A percentile compares a stretch with the other conserved stretches of the same genome.
Evolutionary conservation across 2,888 invertebrate species (phyloP).

Genomic region (Pseudeuparius sepicola): DNA sequence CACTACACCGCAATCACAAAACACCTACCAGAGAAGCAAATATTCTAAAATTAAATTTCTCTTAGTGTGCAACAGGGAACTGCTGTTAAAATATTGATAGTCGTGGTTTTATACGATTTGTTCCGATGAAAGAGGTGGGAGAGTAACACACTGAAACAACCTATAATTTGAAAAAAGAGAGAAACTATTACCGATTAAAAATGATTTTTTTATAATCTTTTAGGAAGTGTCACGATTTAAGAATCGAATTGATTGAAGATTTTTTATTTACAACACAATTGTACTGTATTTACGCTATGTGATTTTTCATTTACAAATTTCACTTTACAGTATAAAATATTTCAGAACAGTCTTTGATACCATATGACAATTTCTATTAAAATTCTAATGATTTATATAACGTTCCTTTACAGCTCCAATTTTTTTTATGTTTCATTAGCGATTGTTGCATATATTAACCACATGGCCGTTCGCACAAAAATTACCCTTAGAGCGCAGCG

Average conservation of each 20-base stretch:
- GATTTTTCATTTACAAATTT: slow-evolving; percentile 27
- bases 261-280: slow-evolving; percentile 24
- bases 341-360: too few species aligned
- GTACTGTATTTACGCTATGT: slow-evolving; percentile 24
- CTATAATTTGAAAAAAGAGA: slow-evolving; percentile 25
- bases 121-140: too few species aligned
- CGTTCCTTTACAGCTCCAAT: too few species aligned
- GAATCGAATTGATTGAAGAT: slow-evolving; percentile 31
- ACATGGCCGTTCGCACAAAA: too few species aligned
- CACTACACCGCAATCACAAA: slow-evolving; percentile 16
- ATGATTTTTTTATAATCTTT: slow-evolving; percentile 28
- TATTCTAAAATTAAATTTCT: slow-evolving; percentile 22
- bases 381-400: too few species aligned
- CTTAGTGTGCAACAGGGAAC: slow-evolving; percentile 21
- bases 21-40: slow-evolving; percentile 28
- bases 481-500: too few species aligned
- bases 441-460: too few species aligned
- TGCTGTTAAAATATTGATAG: slow-evolving; percentile 22
- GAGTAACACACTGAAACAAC: too few species aligned
- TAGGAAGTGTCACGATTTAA: slow-evolving; percentile 30
- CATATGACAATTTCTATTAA: too few species aligned
- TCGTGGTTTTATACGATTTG: slow-evolving; percentile 28
- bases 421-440: too few species aligned
- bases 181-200: slow-evolving; percentile 30
- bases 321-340: slow-evolving; percentile 21